These are phyloP conservation scores for Drosophila lini DNA, from an alignment of 1,140 invertebrate genomes.

Conservation along the genomic window DNA sequence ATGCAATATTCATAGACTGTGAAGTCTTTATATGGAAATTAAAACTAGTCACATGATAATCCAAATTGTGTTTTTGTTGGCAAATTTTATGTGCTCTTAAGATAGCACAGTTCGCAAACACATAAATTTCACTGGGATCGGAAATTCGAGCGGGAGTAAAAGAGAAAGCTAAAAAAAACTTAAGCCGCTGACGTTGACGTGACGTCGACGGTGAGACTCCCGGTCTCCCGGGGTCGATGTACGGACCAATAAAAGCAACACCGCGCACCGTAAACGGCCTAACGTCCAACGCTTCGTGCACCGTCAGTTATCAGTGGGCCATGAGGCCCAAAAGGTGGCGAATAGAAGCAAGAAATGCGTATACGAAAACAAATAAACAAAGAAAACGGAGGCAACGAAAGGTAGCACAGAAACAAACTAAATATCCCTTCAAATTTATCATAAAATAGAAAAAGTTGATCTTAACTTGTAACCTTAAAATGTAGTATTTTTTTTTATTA, in stretches of 20 bases:
- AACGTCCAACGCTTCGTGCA: constrained; percentile 4
- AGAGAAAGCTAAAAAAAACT: constrained; percentile 32
- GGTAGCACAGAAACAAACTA: constrained; percentile 1
- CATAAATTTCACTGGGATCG: constrained; percentile 1
- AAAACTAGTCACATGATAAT: constrained; percentile 1
- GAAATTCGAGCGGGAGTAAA: constrained; percentile 11
- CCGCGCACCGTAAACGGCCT: constrained; percentile 4
- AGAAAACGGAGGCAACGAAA: background rate
- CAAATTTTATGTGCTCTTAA: background rate
- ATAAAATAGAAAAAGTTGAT: background rate
- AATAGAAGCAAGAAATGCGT: constrained; percentile 9
- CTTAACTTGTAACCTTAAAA: background rate
- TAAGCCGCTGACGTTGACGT: constrained; percentile 23
- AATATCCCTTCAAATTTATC: background rate
- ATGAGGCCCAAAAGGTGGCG: constrained; percentile 7
- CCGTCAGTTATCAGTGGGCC: constrained; percentile 29
- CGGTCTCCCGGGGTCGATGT: constrained; percentile 36
- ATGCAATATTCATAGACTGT: background rate
- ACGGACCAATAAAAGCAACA: constrained; percentile 30
- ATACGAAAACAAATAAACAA: constrained; percentile 14
- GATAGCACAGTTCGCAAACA: background rate
- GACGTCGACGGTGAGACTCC: constrained; percentile 20
- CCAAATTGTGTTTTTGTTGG: background rate
- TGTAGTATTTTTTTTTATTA: background rate
- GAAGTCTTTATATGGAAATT: background rate